phyloP scores from a whole-genome alignment of 2,113 vertebrate genomes.

The Vidua macroura region DNA sequence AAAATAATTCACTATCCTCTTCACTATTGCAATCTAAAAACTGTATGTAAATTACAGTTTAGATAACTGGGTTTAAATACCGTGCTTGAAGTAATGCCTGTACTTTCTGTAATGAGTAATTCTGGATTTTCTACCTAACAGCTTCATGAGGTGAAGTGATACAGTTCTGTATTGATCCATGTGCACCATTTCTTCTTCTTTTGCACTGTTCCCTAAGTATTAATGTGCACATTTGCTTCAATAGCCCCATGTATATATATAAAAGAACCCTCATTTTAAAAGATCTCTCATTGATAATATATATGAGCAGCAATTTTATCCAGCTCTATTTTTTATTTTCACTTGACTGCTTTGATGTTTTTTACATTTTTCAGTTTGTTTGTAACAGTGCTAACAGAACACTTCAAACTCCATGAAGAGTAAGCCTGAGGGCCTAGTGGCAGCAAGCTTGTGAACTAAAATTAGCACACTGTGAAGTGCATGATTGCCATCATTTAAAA shows the following conservation, averaged over 20 bases:
- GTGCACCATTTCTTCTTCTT: background rate
- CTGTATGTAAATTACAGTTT: background rate
- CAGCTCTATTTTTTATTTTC: background rate
- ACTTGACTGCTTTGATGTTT: background rate
- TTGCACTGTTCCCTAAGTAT: background rate
- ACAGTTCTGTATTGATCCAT: background rate
- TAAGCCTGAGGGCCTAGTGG: background rate
- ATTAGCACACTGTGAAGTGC: constrained; percentile 14
- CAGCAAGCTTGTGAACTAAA: constrained; percentile 31
- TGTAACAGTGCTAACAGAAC: background rate
- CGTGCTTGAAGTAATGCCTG: background rate
- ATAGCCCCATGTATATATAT: background rate
- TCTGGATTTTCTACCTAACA: background rate
- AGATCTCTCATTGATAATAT: background rate
- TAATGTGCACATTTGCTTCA: background rate
- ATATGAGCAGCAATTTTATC: background rate
- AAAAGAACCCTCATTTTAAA: background rate
- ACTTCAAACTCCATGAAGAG: constrained; percentile 21
- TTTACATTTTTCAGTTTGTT: constrained; percentile 14
- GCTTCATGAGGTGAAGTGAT: background rate
- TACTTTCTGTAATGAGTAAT: background rate
- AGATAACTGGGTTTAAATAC: background rate
- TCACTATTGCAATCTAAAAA: background rate
- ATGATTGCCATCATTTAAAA: background rate
- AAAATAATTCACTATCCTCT: background rate